A percentile compares a stretch with the other conserved stretches of the same genome.
Evolutionary conservation across 2,888 invertebrate species (phyloP).

Genomic region (Drosophila mimica): DNA sequence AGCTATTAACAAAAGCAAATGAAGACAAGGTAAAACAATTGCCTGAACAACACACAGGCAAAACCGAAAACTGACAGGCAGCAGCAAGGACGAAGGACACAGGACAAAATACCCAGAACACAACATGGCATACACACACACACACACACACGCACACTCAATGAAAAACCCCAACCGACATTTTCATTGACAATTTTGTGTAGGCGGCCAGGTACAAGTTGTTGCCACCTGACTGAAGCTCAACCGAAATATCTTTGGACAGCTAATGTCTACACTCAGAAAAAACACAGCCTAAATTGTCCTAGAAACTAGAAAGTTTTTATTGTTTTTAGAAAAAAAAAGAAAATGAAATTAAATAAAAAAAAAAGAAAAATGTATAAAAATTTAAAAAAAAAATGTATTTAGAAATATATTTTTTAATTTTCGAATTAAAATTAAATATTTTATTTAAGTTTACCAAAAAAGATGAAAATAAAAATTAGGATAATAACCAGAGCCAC

Average conservation of each 20-base stretch:
- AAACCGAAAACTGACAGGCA: slow-evolving; percentile 30
- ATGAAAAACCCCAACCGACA: slow-evolving; percentile 6
- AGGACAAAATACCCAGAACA: slow-evolving; percentile 4
- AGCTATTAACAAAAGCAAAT: slow-evolving; percentile 38
- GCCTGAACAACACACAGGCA: slow-evolving; percentile 27
- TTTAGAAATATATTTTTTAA: no score
- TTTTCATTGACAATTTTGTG: slow-evolving; percentile 50
- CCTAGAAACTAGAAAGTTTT: accelerated
- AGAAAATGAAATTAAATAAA: background rate
- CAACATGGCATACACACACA: slow-evolving; percentile 1
- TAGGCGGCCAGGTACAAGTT: slow-evolving; percentile 20
- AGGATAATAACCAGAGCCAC: no score
- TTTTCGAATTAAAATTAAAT: background rate
- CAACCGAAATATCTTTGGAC: slow-evolving; percentile 30
- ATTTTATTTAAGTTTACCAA: background rate
- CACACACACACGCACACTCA: background rate
- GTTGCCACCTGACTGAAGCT: slow-evolving; percentile 45
- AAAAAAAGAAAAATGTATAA: no score
- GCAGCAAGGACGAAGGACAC: slow-evolving; percentile 5
- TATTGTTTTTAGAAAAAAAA: background rate
- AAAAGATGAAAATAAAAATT: background rate
- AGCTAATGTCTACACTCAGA: background rate
- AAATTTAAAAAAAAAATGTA: no score
- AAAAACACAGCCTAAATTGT: background rate
- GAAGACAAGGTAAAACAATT: slow-evolving; percentile 58